Percentiles rank a stretch among this genome's conserved stretches.
These are phyloP conservation scores for Taurulus bubalis DNA, from an alignment of 2,113 vertebrate genomes.

Conservation along the genomic window DNA sequence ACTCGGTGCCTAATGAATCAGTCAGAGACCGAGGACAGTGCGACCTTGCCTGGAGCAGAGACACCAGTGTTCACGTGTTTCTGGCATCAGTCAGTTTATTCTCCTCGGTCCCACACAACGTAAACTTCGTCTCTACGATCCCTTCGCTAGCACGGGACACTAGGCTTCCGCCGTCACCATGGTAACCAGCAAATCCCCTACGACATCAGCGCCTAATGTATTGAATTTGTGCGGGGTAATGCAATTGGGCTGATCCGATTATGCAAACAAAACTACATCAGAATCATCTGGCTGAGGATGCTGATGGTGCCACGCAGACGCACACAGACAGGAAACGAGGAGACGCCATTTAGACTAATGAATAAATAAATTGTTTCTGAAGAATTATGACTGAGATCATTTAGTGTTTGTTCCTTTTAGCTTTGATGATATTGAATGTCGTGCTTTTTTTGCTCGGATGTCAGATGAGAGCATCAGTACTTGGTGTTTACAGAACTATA, in stretches of 20 bases:
- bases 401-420: not conserved
- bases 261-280: conserved; percentile 66
- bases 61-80: conserved; percentile 7
- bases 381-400: not conserved
- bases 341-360: conserved; percentile 26
- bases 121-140: not conserved
- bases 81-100: not conserved
- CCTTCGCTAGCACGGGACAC: conserved; percentile 17
- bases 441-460: not conserved
- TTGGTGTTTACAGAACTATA: conserved; percentile 16
- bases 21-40: conserved; percentile 11
- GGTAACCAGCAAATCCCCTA: conserved; percentile 73
- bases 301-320: conserved; percentile 42
- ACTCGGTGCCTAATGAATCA: conserved; percentile 29
- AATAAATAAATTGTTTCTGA: not conserved
- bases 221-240: conserved; percentile 80
- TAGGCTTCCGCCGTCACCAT: conserved; percentile 69
- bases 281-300: conserved; percentile 72
- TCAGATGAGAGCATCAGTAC: not conserved
- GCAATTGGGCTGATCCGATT: conserved; percentile 82
- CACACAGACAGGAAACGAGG: conserved; percentile 55
- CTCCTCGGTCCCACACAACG: not conserved
- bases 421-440: conserved; percentile 1
- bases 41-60: conserved; percentile 37
- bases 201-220: conserved; percentile 62